Base-by-base conservation (phyloP, 92 coral and sea anemone genomes). In the Scolanthus callimorphus region DNA sequence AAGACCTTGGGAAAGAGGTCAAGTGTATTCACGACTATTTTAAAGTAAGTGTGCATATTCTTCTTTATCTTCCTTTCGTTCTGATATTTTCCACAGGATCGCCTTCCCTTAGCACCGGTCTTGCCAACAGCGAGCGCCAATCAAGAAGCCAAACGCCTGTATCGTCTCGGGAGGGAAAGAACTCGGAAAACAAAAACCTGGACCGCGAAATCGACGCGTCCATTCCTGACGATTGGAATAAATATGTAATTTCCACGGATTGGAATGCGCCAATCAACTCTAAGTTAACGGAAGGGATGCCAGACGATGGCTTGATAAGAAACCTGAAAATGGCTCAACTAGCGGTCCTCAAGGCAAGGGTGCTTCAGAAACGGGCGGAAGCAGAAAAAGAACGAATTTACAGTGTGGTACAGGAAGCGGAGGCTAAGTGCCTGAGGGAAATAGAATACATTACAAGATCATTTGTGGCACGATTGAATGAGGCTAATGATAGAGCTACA, bases 291-390 rank as follows among this genome's bases (percentile, higher is more conserved):
- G 45, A 4, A 65, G 25, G 46, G 43, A 67, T 54, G 51, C 31
- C 1, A 25, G 29, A 37, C 19, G 77, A 60, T 12, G 67, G 67
- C 34, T 44, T 80, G 20, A 55, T 56, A 55, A 67, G 73, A 34
- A 82, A 85, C 23, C 57, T 82, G 17, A 70, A 67, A 41, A 55
- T 41, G 45, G 95, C 89, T 17, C 89, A 87, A 49, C 31, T 87
- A 10, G 73, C 62, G 3, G 83, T 85, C 13, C 57, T 87, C 49
- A 87, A 82, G 41, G 95, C 89, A 20, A 82, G 67, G 45, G 95
- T 79, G 2, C 49, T 87, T 49, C 95, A 87, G 50, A 83, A 78
- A 56, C 77, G 88, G 31, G 89, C 89, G 9, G 95, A 87, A 64
- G 86, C 89, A 27, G 83, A 59, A 10, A 87, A 82, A 64, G 83